Base-by-base conservation (phyloP, 2,888 invertebrate genomes). In the Thelaira solivaga region DNA sequence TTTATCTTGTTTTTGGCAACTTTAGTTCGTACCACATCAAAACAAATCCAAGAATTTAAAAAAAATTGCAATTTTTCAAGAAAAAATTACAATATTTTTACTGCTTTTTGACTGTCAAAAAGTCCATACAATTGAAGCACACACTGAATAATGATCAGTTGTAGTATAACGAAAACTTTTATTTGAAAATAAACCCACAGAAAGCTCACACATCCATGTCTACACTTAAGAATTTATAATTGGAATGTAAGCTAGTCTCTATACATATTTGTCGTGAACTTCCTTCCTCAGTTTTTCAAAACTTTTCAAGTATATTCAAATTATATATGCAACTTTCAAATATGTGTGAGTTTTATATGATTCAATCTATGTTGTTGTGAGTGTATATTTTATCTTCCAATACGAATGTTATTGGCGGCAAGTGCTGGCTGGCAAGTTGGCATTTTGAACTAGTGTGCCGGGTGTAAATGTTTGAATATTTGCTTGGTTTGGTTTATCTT, bases 1-100 rank as follows among this genome's bases (percentile, higher is more conserved):
- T 59, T 53, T 11, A 43, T 69, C 51, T 6, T 43, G 68, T 55
- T 57, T 57, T 26, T 18, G n/a, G 16, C 53, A 57, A 55, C 55
- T 73, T 80, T 57, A 45, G 61, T 68, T 74, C 76, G 76, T 75
- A 67, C 71, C 76, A 51, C 36, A 76, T 71, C 67, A 80, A 65
- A 74, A 64, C 16, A 71, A 74, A 67, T 68, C n/a, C 22, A 45
- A 57, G 20, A 67, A 55, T 31, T 43, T 65, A 39, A 67, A 45
- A 65, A 24, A 13, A 8, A 18, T 18, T 41, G 36, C 65, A 64
- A 74, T 49, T 72, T 76, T 55, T 64, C 39, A 51, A 80, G 82
- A 81, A 80, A 83, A 82, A 82, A 85, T 83, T 80, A 83, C 84
- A 84, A 86, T 83, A 87, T 85, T 86, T 69, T 87, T 87, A 86